Base-by-base conservation (phyloP, 2,797 vertebrate species). In the Siniperca scherzeri region DNA sequence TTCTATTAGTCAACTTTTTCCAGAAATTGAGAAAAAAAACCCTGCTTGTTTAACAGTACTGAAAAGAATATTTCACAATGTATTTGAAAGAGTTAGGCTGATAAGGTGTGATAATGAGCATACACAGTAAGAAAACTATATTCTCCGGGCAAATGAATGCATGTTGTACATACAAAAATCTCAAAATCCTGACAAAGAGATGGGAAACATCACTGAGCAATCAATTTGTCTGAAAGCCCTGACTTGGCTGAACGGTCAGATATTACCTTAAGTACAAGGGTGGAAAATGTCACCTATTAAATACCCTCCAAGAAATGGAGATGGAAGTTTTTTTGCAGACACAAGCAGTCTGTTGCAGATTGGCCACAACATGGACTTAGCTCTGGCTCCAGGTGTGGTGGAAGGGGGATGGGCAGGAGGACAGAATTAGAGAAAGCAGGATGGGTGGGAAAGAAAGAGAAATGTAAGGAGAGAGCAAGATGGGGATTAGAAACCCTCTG, bases 381-480 rank as follows among this genome's bases (percentile, higher is more conserved):
- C 70, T 76, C 7, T 0, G 48, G 88, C 27, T 81, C 80, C 70
- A 89, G 90, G 87, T 87, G 69, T 66, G 60, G 78, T 14, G 13
- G 67, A 12, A 0, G 75, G 79, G 84, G 82, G 75, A n/a, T 48
- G 84, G 71, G 64, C 16, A 22, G 65, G 25, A n/a, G 82, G 64
- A 77, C 7, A 25, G 67, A 55, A 48, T 61, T 52, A 69, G 70
- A 78, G 78, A 81, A 87, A 83, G 74, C 53, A 57, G 77, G 74
- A 88, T 22, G 83, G 82, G 75, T 88, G 87, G 87, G 85, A 92
- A 86, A 81, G 80, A 89, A 88, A 80, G 66, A 77, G 86, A 91
- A 92, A 91, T 78, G 88, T 88, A 91, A 93, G 88, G 80, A 55
- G 89, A 91, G 88, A 89, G 81, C 70, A 68, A 82, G 89, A 84